Base-by-base conservation (phyloP, 2,113 vertebrate genomes). In the Sapayoa aenigma region DNA sequence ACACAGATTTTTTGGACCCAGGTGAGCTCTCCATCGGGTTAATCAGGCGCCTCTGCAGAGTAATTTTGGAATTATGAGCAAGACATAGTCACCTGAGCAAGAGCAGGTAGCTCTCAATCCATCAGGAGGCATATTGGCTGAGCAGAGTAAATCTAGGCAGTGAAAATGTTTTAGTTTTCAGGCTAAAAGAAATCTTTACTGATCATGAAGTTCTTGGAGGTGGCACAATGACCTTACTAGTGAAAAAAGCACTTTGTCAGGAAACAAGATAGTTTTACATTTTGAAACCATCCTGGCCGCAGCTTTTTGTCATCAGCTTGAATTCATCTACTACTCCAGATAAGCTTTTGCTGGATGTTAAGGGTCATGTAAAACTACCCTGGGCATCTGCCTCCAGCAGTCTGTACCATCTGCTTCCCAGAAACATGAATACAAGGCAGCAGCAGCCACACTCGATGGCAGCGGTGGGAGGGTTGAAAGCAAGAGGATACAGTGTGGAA, bases 371-470 rank as follows among this genome's bases (percentile, higher is more conserved):
- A 77, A 62, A n/a, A 63, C 25, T 52, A 49, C 17, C 21, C 27
- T 27, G 18, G 17, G 12, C 23, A 77, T 23, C 60, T 76, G 27
- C 9, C 20, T 72, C n/a, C 24, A 21, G n/a, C 27, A 62, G 19
- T 19, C 46, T 52, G 12, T 52, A 37, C 19, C 55, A 53, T 25
- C n/a, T 56, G 33, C 16, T 13, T 84, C 23, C 37, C 58, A 60
- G 80, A 31, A 89, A 25, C 0, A 1, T 0, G 4, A 56, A n/a
- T 15, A 14, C 1, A 14, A 62, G 55, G 44, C 21, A 63, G 49
- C 73, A 88, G 49, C 20, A 5, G 28, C 37, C 37, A 65, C 62
- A 65, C 28, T 65, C 9, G 12, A 31, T 31, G 62, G 18, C 62
- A 42, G 39, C 28, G 21, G 19, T 22, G 62, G 28, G 21, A 65